Conservation (phyloP, 2,888 invertebrate genomes). For the Drosophila borealis region DNA sequence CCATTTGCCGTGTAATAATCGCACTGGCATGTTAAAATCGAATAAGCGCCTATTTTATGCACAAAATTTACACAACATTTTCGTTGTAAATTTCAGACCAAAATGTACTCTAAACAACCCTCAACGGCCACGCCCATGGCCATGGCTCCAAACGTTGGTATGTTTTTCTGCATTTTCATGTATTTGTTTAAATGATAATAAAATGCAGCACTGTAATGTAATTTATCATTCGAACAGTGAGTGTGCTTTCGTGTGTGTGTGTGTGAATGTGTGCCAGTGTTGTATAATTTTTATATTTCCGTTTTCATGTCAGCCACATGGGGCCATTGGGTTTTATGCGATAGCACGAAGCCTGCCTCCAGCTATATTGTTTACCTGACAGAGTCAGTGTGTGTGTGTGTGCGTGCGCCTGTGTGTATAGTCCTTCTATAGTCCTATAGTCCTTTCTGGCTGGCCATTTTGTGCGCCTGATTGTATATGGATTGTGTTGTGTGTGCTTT, state of each 20-base stretch:
- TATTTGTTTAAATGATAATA: slow-evolving; percentile 67
- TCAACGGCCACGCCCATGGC: neutral
- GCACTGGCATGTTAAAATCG: slow-evolving; percentile 58
- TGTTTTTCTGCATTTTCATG: slow-evolving; percentile 22
- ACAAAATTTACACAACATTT: slow-evolving; percentile 53
- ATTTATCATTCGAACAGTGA: slow-evolving; percentile 57
- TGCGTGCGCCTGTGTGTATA: neutral
- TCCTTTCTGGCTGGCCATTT: slow-evolving; percentile 36
- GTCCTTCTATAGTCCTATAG: slow-evolving; percentile 32
- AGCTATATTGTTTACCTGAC: slow-evolving; percentile 46
- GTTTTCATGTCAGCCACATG: slow-evolving; percentile 34
- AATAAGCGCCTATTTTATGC: slow-evolving; percentile 53
- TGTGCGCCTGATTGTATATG: slow-evolving; percentile 29
- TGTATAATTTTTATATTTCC: slow-evolving; percentile 50
- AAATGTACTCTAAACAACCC: neutral
- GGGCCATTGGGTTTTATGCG: slow-evolving; percentile 24
- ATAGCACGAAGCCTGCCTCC: slow-evolving; percentile 22
- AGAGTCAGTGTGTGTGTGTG: slow-evolving; percentile 1
- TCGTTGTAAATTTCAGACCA: slow-evolving; percentile 38
- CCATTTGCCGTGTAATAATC: slow-evolving; percentile 39
- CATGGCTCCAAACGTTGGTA: slow-evolving; percentile 8
- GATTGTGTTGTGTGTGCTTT: slow-evolving; percentile 33
- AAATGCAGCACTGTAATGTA: slow-evolving; percentile 62
- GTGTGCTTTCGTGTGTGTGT: neutral
- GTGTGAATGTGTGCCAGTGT: slow-evolving; percentile 14